Evolutionary conservation across 2,113 vertebrate genomes (phyloP).

Genomic region (Plecotus auritus): DNA sequence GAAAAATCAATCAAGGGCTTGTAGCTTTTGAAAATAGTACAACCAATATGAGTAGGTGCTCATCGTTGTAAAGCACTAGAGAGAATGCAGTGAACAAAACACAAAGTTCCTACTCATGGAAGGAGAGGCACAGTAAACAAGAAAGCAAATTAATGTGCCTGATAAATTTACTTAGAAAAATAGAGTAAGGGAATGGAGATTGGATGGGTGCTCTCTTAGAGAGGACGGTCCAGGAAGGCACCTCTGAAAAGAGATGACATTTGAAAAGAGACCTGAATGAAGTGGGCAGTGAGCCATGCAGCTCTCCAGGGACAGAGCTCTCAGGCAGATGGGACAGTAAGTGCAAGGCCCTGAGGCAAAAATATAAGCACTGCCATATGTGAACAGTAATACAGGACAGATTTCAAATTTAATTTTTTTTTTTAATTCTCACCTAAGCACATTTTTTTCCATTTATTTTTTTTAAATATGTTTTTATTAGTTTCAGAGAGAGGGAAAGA

Average conservation of each 20-base stretch:
- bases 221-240: not conserved
- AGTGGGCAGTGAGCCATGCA: not conserved
- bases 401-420: not conserved
- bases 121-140: not conserved
- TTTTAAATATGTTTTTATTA: too few relatives aligned
- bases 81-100: not conserved
- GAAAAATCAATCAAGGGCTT: not conserved
- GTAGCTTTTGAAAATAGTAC: not conserved
- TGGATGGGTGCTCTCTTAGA: not conserved
- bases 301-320: not conserved
- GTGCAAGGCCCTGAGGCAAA: not conserved
- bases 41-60: not conserved
- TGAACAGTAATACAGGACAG: not conserved
- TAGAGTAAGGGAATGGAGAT: not conserved
- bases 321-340: not conserved
- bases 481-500: too few relatives aligned
- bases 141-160: not conserved
- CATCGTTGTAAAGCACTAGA: not conserved
- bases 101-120: not conserved
- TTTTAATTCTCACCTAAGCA: not conserved
- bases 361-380: not conserved
- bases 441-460: too few relatives aligned
- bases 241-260: not conserved
- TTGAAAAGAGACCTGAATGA: not conserved
- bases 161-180: not conserved